Evolutionary conservation across 2,113 vertebrate genomes (phyloP).

Genomic region (Noctilio leporinus): DNA sequence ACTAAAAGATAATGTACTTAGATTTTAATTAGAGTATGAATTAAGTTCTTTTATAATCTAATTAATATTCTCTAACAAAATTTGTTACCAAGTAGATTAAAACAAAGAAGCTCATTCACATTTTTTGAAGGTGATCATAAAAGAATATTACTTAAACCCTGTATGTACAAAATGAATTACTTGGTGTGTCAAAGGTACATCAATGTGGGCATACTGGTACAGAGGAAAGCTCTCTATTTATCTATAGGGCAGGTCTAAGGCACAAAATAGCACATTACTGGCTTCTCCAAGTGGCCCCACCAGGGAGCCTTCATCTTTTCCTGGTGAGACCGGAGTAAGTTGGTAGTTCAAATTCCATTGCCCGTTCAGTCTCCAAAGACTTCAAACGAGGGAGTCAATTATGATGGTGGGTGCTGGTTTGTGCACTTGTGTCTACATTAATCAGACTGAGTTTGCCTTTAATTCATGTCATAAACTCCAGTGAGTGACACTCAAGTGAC

Average conservation of each 20-base stretch:
- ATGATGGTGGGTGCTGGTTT: slow-evolving; percentile 15
- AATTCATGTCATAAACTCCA: neutral
- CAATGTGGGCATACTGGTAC: neutral
- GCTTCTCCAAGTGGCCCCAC: neutral
- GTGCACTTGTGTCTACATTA: neutral
- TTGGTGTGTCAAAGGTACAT: neutral
- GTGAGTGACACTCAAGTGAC: neutral
- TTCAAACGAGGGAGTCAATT: neutral
- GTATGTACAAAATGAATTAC: neutral
- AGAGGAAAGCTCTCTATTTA: neutral
- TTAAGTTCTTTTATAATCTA: neutral
- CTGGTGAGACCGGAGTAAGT: neutral
- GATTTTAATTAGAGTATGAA: slow-evolving; percentile 5
- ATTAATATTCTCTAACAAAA: neutral
- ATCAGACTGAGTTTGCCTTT: neutral
- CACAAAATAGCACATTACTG: slow-evolving; percentile 16
- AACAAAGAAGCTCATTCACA: neutral
- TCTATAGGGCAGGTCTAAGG: neutral
- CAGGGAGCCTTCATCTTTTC: neutral
- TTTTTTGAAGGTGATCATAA: neutral
- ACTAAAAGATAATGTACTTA: neutral
- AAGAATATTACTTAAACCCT: neutral
- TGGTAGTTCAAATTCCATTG: slow-evolving; percentile 44
- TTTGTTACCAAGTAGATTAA: neutral
- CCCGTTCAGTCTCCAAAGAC: slow-evolving; percentile 17